Percentiles rank a stretch among this genome's conserved stretches.
Conservation (phyloP, 2,888 invertebrate species). For the Chrysotoxum bicinctum region DNA sequence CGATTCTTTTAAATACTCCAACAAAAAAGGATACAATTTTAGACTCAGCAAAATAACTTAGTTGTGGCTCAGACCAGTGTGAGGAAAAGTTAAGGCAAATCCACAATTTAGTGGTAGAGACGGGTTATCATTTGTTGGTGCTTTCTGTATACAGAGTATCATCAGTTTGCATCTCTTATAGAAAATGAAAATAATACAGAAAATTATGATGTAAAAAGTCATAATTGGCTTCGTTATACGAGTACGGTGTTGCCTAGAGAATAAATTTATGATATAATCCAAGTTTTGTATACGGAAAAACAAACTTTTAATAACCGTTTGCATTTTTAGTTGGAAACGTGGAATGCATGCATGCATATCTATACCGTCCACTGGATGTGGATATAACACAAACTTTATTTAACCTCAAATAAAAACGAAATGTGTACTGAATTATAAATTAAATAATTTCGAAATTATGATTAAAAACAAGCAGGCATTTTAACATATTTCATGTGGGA, state of each 20-base stretch:
- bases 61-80: not conserved
- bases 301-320: not conserved
- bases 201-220: not conserved
- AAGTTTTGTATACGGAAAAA: not conserved
- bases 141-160: constrained; percentile 2
- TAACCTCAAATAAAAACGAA: not conserved
- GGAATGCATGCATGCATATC: not conserved
- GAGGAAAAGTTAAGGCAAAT: constrained; percentile 24
- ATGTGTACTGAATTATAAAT: not conserved
- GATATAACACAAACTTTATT: not conserved
- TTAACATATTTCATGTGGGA: not conserved
- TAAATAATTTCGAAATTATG: not conserved
- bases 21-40: not conserved
- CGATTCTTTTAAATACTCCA: not conserved
- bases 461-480: not conserved
- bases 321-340: not conserved
- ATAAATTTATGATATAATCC: not conserved
- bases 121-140: not conserved
- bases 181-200: not conserved
- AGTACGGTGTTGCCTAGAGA: not conserved
- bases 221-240: not conserved
- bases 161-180: not conserved
- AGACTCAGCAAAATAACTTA: not conserved
- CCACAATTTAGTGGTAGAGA: constrained; percentile 8
- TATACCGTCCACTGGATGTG: not conserved